A percentile compares a stretch with the other conserved stretches of the same genome.
Evolutionary conservation across 2,113 vertebrate genomes (phyloP).

Genomic region (Triplophysa dalaica): DNA sequence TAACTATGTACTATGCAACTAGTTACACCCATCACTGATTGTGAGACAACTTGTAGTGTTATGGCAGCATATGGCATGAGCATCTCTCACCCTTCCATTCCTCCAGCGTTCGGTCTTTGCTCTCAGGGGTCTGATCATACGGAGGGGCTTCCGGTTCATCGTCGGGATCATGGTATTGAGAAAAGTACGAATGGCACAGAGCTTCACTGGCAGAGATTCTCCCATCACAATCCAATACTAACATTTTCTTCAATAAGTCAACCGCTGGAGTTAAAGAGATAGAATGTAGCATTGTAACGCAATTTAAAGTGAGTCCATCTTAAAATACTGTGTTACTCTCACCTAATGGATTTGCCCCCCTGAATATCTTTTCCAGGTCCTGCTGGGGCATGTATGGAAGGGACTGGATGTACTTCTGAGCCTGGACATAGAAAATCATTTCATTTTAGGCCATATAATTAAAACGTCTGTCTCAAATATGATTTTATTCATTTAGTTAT

Average conservation of each 20-base stretch:
- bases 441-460: no score
- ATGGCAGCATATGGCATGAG: background rate
- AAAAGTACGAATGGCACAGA: conserved; percentile 91
- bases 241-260: conserved; percentile 94
- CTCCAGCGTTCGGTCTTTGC: conserved; percentile 88
- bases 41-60: background rate
- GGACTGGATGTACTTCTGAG: conserved; percentile 96
- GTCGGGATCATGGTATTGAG: conserved; percentile 94
- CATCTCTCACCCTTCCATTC: conserved; percentile 92
- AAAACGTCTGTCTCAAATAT: no score
- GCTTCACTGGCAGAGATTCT: conserved; percentile 89
- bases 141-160: conserved; percentile 90
- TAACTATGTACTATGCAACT: no score
- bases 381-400: conserved; percentile 95
- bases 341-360: conserved; percentile 92
- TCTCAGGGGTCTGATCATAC: conserved; percentile 91
- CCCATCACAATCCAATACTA: conserved; percentile 94
- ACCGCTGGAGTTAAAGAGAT: conserved; percentile 75
- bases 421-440: conserved; percentile 72
- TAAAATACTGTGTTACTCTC: conserved; percentile 55
- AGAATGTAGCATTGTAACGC: no score
- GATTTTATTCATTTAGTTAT: no score
- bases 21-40: background rate
- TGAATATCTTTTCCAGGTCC: conserved; percentile 91
- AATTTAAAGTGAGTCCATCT: background rate